Percentiles rank a stretch among this genome's conserved stretches.
These are phyloP conservation scores for Arrhopalites spinosus DNA, from an alignment of 2,888 invertebrate genomes.

Conservation along the genomic window DNA sequence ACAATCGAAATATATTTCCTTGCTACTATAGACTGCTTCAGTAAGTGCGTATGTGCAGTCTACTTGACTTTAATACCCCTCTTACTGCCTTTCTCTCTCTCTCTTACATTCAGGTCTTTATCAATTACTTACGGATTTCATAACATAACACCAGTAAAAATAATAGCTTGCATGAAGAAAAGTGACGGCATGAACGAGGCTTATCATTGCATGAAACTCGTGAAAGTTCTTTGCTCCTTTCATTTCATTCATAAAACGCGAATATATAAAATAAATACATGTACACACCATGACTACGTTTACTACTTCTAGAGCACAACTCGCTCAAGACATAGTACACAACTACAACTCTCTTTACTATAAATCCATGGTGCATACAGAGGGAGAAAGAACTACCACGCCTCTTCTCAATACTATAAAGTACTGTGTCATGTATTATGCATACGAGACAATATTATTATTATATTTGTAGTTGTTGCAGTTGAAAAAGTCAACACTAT, in stretches of 20 bases:
- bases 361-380: background rate
- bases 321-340: background rate
- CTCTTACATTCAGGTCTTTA: background rate
- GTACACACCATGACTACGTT: background rate
- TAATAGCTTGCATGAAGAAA: conserved; percentile 28
- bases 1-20: background rate
- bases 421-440: conserved; percentile 1
- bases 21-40: background rate
- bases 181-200: conserved; percentile 16
- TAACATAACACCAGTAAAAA: conserved; percentile 27
- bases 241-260: conserved; percentile 32
- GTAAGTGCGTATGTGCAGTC: background rate
- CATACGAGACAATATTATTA: background rate
- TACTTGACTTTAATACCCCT: background rate
- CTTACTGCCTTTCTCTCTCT: background rate
- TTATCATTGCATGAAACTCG: conserved; percentile 30
- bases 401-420: conserved; percentile 13
- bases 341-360: background rate
- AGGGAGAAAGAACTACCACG: conserved; percentile 3
- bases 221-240: conserved; percentile 30
- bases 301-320: conserved; percentile 12
- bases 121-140: conserved; percentile 20
- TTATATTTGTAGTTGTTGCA: background rate
- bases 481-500: background rate
- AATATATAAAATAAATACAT: conserved; percentile 5